Evolutionary conservation across 2,888 invertebrate genomes (phyloP).

Genomic region (Oegoconia quadripuncta): DNA sequence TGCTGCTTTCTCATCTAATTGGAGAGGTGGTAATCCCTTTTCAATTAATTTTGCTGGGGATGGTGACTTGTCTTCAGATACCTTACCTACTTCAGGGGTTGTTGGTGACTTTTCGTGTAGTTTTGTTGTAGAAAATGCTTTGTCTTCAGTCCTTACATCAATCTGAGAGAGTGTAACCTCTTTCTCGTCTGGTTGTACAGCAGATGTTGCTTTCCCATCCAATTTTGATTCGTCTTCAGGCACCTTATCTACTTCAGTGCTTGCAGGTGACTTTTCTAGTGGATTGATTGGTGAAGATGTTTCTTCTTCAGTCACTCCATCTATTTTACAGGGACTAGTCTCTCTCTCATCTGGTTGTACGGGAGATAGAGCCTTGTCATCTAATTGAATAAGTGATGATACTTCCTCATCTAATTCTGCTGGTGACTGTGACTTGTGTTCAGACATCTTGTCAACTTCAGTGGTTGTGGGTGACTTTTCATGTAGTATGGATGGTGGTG

Average conservation of each 20-base stretch:
- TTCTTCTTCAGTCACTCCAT: no score
- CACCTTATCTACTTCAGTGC: no score
- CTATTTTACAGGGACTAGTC: no score
- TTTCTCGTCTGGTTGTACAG: constrained; percentile 2
- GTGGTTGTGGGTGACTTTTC: background rate
- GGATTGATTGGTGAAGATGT: no score
- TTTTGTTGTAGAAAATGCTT: constrained; percentile 5
- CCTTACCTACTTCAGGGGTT: background rate
- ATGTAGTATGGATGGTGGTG: background rate
- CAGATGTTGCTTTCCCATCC: background rate
- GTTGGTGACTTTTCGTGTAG: constrained; percentile 4
- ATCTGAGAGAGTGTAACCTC: background rate
- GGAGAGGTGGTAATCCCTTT: constrained; percentile 3
- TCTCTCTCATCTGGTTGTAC: constrained; percentile 9
- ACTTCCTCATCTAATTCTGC: constrained; percentile 5
- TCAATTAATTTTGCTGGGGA: constrained; percentile 3
- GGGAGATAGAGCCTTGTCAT: constrained; percentile 12
- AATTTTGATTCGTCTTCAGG: constrained; percentile 1
- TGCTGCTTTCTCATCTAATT: background rate
- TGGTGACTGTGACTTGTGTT: constrained; percentile 9
- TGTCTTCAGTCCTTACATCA: constrained; percentile 2
- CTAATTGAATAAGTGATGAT: constrained; percentile 8
- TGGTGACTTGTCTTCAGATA: constrained; percentile 4
- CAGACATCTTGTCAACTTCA: constrained; percentile 12
- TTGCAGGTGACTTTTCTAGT: no score